phyloP scores from a whole-genome alignment of 2,888 invertebrate species.

The Phaonia tiefii region DNA sequence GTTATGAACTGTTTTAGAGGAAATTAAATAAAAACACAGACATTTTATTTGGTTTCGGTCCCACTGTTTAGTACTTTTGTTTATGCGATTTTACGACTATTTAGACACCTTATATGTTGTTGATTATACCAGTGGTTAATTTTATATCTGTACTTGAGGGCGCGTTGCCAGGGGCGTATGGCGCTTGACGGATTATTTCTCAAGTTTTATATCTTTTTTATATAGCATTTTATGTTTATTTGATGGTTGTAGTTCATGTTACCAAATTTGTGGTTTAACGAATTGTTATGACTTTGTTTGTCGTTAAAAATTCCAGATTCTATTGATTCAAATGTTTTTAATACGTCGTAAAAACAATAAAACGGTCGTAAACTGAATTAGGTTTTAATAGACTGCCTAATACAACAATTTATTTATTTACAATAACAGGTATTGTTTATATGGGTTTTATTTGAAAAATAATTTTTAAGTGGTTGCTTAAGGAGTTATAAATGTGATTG shows the following conservation, averaged over 20 bases:
- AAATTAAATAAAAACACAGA: conserved; percentile 53
- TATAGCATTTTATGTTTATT: conserved; percentile 59
- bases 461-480: too few species aligned
- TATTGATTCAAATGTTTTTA: conserved; percentile 49
- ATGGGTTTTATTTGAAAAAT: too few species aligned
- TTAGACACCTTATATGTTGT: conserved; percentile 54
- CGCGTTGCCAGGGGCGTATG: conserved; percentile 4
- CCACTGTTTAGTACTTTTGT: conserved; percentile 1
- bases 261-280: conserved; percentile 52
- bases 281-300: conserved; percentile 47
- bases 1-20: conserved; percentile 56
- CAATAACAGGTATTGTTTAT: conserved; percentile 24
- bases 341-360: conserved; percentile 60
- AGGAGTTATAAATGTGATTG: neutral
- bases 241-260: conserved; percentile 59
- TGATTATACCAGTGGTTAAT: conserved; percentile 35
- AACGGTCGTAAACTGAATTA: conserved; percentile 58
- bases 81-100: conserved; percentile 49
- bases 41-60: conserved; percentile 39
- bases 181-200: conserved; percentile 45
- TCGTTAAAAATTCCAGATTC: conserved; percentile 32
- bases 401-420: conserved; percentile 46
- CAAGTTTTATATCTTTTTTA: conserved; percentile 41
- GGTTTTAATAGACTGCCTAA: conserved; percentile 41
- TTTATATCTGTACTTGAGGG: conserved; percentile 67